A percentile compares a stretch with the other conserved stretches of the same genome.
phyloP scores from a whole-genome alignment of 2,113 vertebrate species.

The Azemiops feae region DNA sequence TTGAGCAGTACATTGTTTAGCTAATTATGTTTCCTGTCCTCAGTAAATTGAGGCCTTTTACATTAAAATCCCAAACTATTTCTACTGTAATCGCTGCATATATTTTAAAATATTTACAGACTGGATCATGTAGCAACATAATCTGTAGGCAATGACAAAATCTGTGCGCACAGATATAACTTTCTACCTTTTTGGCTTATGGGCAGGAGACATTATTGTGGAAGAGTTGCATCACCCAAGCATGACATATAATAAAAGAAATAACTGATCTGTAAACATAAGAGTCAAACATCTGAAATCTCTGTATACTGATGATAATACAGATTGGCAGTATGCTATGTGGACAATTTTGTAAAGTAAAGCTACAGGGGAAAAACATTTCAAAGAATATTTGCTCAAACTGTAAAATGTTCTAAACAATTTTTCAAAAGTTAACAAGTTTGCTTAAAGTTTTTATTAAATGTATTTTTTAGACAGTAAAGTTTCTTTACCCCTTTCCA shows the following conservation, averaged over 20 bases:
- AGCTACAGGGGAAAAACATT: neutral
- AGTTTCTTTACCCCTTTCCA: constrained; percentile 50
- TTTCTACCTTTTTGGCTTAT: neutral
- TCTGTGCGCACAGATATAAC: neutral
- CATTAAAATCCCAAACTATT: neutral
- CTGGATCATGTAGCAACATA: neutral
- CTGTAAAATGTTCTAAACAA: neutral
- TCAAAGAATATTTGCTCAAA: neutral
- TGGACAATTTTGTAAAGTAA: neutral
- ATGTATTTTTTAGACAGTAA: constrained; percentile 32
- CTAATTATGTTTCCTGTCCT: neutral
- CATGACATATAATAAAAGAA: neutral
- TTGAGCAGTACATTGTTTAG: neutral
- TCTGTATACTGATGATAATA: neutral
- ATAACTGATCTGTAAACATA: neutral
- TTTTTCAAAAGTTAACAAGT: neutral
- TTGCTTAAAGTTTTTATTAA: neutral
- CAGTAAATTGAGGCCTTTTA: neutral
- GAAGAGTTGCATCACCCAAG: neutral
- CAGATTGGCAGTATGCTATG: neutral
- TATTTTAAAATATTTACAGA: neutral
- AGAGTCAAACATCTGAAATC: neutral
- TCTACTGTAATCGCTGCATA: neutral
- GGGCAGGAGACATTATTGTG: neutral
- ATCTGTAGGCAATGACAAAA: neutral